Evolutionary conservation across 2,888 invertebrate species (phyloP).

Genomic region (Herminia tarsipennalis): DNA sequence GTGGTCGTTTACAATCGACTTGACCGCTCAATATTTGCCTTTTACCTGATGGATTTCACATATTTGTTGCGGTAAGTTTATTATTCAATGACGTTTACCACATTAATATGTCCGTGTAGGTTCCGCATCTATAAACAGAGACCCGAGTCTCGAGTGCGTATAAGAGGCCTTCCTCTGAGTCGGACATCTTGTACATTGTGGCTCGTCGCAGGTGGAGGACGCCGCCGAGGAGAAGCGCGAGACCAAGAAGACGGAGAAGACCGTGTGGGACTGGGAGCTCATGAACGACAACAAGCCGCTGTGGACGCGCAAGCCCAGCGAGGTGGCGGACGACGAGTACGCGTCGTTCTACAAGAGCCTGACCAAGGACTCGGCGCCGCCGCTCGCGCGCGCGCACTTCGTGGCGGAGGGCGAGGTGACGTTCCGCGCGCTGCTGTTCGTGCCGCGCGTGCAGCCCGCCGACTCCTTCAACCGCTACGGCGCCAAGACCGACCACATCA

Average conservation of each 20-base stretch:
- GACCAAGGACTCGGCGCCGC: conserved; percentile 94
- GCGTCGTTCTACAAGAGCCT: conserved; percentile 97
- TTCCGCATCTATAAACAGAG: no score
- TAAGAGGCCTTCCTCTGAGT: no score
- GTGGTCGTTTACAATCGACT: no score
- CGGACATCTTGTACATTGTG: no score
- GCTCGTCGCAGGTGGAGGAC: conserved; percentile 87
- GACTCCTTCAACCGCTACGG: conserved; percentile 99
- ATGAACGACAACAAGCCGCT: conserved; percentile 99
- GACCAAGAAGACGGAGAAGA: conserved; percentile 96
- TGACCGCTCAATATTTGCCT: no score
- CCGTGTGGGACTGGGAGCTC: conserved; percentile 99
- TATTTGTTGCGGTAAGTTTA: no score
- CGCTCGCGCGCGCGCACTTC: conserved; percentile 95
- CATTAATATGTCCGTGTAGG: no score
- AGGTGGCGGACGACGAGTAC: conserved; percentile 96
- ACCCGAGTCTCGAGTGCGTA: no score
- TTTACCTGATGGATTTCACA: no score
- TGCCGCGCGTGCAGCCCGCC: conserved; percentile 95
- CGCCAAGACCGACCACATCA: conserved; percentile 97
- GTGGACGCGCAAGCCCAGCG: conserved; percentile 96
- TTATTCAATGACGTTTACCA: no score
- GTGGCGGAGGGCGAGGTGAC: conserved; percentile 99
- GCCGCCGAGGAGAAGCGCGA: conserved; percentile 86
- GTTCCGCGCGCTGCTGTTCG: conserved; percentile 97